Evolutionary conservation across 2,113 vertebrate genomes (phyloP).

Genomic region (Larimichthys crocea): DNA sequence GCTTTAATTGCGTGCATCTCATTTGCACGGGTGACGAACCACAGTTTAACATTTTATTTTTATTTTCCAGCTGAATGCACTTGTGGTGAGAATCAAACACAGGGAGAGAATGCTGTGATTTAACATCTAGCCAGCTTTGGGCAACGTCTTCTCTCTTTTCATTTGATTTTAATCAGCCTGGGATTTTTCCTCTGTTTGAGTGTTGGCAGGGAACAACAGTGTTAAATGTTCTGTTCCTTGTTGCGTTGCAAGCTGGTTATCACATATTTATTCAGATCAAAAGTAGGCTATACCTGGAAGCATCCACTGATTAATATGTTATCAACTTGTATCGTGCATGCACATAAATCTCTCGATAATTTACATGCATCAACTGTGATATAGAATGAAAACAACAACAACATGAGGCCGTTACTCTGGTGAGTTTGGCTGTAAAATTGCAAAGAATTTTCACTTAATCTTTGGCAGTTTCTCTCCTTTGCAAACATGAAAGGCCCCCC

Average conservation of each 20-base stretch:
- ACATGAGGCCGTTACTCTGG: constrained; percentile 52
- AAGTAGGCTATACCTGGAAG: constrained; percentile 83
- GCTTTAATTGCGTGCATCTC: constrained; percentile 42
- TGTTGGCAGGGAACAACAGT: constrained; percentile 77
- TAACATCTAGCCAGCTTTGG: constrained; percentile 63
- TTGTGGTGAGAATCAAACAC: constrained; percentile 27
- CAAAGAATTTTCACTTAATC: constrained; percentile 60
- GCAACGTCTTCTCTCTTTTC: constrained; percentile 66
- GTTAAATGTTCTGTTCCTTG: constrained; percentile 80
- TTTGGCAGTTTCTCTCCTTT: constrained; percentile 55
- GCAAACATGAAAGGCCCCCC: constrained; percentile 64
- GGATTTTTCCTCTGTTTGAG: constrained; percentile 67
- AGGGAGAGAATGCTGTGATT: constrained; percentile 53
- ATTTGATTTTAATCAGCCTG: constrained; percentile 79
- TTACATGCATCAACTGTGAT: constrained; percentile 61
- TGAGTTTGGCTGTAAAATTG: constrained; percentile 63
- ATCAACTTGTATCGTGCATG: constrained; percentile 67
- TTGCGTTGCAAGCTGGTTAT: constrained; percentile 73
- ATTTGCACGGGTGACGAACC: constrained; percentile 52
- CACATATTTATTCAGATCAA: constrained; percentile 77
- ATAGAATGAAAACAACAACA: constrained; percentile 56
- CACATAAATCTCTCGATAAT: constrained; percentile 73
- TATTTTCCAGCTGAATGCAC: constrained; percentile 52
- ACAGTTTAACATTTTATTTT: constrained; percentile 52
- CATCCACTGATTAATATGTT: constrained; percentile 80